Percentiles rank a stretch among this genome's conserved stretches.
Conservation (phyloP, 2,797 vertebrate genomes). For the Tenualosa thibaudeaui region DNA sequence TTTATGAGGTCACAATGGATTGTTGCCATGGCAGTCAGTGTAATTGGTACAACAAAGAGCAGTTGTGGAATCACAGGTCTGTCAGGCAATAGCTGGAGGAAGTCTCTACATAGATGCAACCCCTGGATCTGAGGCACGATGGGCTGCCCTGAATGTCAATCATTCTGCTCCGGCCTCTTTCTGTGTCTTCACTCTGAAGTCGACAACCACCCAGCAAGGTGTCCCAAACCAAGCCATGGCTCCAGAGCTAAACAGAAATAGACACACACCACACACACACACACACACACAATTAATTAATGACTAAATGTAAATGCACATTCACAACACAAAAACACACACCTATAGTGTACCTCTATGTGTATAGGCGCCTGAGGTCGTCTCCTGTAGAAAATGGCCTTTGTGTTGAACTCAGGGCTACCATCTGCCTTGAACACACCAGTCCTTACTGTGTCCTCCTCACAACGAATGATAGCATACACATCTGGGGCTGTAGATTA, state of each 20-base stretch:
- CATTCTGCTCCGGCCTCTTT: conserved; percentile 64
- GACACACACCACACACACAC: conserved; percentile 16
- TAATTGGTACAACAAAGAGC: background rate
- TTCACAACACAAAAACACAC: background rate
- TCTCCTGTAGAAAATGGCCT: conserved; percentile 78
- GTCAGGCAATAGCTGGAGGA: conserved; percentile 73
- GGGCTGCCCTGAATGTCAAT: conserved; percentile 66
- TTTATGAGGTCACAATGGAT: background rate
- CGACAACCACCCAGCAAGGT: conserved; percentile 66
- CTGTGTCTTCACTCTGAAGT: conserved; percentile 64
- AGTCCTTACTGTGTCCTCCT: conserved; percentile 68
- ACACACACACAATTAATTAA: background rate
- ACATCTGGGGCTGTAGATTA: conserved; percentile 68
- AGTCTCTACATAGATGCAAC: conserved; percentile 70
- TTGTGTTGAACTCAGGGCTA: conserved; percentile 77
- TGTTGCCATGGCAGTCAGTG: background rate
- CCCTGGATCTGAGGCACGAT: conserved; percentile 26
- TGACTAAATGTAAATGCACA: background rate
- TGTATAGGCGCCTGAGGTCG: conserved; percentile 64
- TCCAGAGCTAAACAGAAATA: conserved; percentile 69
- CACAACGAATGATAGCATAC: conserved; percentile 74
- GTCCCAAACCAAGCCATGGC: conserved; percentile 71
- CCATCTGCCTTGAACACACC: conserved; percentile 64
- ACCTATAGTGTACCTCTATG: conserved; percentile 68
- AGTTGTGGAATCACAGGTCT: conserved; percentile 59